phyloP scores from a whole-genome alignment of 2,113 vertebrate species.

The Eublepharis macularius region DNA sequence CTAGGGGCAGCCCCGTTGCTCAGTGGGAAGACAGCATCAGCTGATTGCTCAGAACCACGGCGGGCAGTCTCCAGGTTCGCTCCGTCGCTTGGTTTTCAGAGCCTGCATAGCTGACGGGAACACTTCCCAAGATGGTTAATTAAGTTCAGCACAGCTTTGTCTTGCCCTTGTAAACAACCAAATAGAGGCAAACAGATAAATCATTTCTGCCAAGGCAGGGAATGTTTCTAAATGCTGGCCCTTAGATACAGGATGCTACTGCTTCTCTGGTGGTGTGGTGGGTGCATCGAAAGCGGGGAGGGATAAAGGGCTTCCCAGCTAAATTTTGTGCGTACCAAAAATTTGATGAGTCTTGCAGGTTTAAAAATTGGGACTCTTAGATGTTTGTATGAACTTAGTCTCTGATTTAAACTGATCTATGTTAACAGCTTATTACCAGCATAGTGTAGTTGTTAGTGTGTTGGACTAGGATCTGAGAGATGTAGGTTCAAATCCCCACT shows the following conservation, averaged over 20 bases:
- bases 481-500: no score
- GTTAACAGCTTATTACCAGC: no score
- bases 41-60: neutral
- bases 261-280: neutral
- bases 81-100: neutral
- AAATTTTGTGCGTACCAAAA: neutral
- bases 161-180: constrained; percentile 14
- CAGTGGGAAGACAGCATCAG: neutral
- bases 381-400: neutral
- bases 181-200: no score
- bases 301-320: neutral
- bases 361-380: neutral
- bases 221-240: neutral
- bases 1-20: neutral
- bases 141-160: neutral
- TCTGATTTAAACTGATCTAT: neutral
- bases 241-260: neutral
- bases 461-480: no score
- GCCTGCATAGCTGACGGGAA: neutral
- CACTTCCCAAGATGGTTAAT: neutral
- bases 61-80: neutral
- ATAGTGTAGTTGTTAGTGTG: no score
- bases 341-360: neutral
- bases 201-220: neutral
- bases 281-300: accelerated